A percentile compares a stretch with the other conserved stretches of the same genome.
phyloP scores from a whole-genome alignment of 2,113 vertebrate species.

The Myiopsitta monachus region DNA sequence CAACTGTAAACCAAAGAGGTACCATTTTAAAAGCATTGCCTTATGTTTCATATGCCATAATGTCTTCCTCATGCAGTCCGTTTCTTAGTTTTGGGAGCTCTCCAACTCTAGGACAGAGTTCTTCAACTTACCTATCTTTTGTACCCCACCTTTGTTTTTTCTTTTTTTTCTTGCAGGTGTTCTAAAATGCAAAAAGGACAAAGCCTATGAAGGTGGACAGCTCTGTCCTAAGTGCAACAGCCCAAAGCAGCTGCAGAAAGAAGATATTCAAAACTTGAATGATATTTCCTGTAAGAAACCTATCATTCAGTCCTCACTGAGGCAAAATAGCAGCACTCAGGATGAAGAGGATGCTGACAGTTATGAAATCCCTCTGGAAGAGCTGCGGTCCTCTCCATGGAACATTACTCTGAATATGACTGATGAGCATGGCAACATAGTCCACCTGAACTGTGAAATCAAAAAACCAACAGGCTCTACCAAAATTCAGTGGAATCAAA shows the following conservation, averaged over 20 bases:
- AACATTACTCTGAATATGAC: constrained; percentile 82
- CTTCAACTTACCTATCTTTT: background rate
- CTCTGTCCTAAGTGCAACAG: constrained; percentile 82
- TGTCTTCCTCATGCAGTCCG: background rate
- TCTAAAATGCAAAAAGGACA: constrained; percentile 92
- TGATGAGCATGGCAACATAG: constrained; percentile 86
- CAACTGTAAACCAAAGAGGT: background rate
- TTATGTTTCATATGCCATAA: background rate
- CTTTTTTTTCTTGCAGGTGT: constrained; percentile 71
- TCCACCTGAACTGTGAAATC: constrained; percentile 79
- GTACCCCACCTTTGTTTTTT: background rate
- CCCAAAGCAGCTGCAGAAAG: constrained; percentile 70
- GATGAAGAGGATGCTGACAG: constrained; percentile 57
- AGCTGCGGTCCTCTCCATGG: constrained; percentile 72
- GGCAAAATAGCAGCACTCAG: constrained; percentile 37
- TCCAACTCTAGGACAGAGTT: background rate
- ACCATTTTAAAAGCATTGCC: background rate
- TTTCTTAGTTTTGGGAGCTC: background rate
- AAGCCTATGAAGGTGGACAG: constrained; percentile 79
- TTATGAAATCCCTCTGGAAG: constrained; percentile 32
- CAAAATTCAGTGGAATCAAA: constrained; percentile 77
- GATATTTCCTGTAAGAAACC: constrained; percentile 79
- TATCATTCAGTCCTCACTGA: constrained; percentile 71
- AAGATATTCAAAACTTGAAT: constrained; percentile 72
- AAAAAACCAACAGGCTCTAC: constrained; percentile 56